Conservation (phyloP, 2,113 vertebrate genomes). For the Macquaria ambigua region DNA sequence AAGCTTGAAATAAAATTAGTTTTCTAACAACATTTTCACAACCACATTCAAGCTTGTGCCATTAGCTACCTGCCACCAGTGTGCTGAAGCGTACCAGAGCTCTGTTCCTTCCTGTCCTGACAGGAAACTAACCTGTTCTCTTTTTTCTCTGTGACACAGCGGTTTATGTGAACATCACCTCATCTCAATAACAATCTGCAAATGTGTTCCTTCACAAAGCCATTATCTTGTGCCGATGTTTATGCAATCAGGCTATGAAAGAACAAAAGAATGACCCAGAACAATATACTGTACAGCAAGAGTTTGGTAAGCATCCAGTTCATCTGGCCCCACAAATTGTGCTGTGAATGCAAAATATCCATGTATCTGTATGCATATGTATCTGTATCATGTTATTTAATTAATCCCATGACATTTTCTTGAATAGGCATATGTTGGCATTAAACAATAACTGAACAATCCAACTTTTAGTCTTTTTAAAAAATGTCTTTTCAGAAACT, state of each 20-base stretch:
- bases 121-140: slow-evolving; percentile 67
- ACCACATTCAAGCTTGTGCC: slow-evolving; percentile 45
- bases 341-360: not conserved
- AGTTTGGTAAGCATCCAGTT: slow-evolving; percentile 15
- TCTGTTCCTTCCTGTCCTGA: slow-evolving; percentile 69
- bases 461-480: not conserved
- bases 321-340: not conserved
- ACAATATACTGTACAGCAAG: not conserved
- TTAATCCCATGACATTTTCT: not conserved
- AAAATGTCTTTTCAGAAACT: not conserved
- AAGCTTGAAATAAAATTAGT: slow-evolving; percentile 28
- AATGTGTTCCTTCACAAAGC: slow-evolving; percentile 31
- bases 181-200: slow-evolving; percentile 60
- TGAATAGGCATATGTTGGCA: not conserved
- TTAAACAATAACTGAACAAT: not conserved
- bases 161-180: slow-evolving; percentile 53
- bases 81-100: slow-evolving; percentile 71
- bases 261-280: not conserved
- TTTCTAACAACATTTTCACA: slow-evolving; percentile 24
- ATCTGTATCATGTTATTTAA: not conserved
- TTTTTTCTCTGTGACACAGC: slow-evolving; percentile 48
- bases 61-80: slow-evolving; percentile 27
- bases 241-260: not conserved
- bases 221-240: slow-evolving; percentile 27
- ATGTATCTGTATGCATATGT: no score